phyloP scores from a whole-genome alignment of 2,888 invertebrate genomes.

The Rhagophthalmus giganteus region DNA sequence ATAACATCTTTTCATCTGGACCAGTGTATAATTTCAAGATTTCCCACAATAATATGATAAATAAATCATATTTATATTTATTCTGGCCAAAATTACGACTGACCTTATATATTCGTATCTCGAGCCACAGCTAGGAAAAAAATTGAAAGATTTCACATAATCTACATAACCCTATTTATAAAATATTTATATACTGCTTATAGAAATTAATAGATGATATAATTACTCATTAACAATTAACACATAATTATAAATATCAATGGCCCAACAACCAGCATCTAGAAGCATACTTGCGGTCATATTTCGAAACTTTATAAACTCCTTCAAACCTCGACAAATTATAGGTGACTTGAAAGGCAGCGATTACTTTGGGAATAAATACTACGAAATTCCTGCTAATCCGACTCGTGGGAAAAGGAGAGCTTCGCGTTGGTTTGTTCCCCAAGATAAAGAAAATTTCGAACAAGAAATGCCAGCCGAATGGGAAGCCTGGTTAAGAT shows the following conservation, averaged over 20 bases:
- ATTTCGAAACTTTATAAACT: constrained; percentile 65
- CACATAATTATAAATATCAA: constrained; percentile 14
- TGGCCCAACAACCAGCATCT: constrained; percentile 44
- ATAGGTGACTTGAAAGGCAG: constrained; percentile 65
- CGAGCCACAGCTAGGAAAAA: too few relatives aligned
- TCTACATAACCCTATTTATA: neutral
- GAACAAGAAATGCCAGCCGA: constrained; percentile 79
- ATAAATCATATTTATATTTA: too few relatives aligned
- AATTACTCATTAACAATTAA: too few relatives aligned
- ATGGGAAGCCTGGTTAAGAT: constrained; percentile 87
- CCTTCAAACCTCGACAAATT: constrained; percentile 61
- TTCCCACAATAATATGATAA: too few relatives aligned
- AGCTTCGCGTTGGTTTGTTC: constrained; percentile 73
- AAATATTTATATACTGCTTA: neutral
- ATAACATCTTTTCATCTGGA: too few relatives aligned
- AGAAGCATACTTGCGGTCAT: constrained; percentile 55
- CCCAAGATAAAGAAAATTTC: constrained; percentile 65
- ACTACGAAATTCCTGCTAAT: constrained; percentile 75
- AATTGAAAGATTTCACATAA: neutral
- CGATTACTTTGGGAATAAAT: constrained; percentile 81
- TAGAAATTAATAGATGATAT: too few relatives aligned
- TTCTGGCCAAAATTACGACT: too few relatives aligned
- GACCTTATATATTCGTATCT: too few relatives aligned
- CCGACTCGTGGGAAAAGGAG: constrained; percentile 67
- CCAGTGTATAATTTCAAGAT: too few relatives aligned